Evolutionary conservation across 92 coral and sea anemone species (phyloP).

Genomic region (Ricordea florida): DNA sequence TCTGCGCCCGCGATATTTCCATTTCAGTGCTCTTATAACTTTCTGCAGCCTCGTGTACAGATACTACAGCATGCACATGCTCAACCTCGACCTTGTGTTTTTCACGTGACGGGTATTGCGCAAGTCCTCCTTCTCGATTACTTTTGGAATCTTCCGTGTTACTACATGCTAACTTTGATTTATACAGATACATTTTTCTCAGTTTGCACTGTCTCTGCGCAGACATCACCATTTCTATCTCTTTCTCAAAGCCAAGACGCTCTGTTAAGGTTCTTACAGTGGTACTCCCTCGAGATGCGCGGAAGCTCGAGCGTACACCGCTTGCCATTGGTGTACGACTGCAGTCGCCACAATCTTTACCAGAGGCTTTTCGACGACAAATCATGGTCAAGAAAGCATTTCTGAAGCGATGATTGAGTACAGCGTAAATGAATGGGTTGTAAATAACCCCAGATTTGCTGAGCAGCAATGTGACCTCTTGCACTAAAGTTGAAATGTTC

Average conservation of each 20-base stretch:
- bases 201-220: slow-evolving; percentile 1
- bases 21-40: no score
- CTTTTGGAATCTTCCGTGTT: neutral
- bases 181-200: neutral
- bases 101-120: no score
- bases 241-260: neutral
- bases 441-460: slow-evolving; percentile 76
- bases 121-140: neutral
- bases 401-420: slow-evolving; percentile 84
- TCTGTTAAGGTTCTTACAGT: neutral
- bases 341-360: neutral
- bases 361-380: neutral
- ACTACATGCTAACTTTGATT: neutral
- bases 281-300: slow-evolving; percentile 25
- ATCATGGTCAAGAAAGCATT: slow-evolving; percentile 64
- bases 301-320: slow-evolving; percentile 42
- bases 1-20: no score
- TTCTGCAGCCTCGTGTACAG: no score
- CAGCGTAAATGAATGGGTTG: slow-evolving; percentile 87
- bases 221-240: no score
- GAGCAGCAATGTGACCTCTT: slow-evolving; percentile 72
- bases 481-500: slow-evolving; percentile 41
- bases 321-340: slow-evolving; percentile 13
- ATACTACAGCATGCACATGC: no score
- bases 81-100: neutral